phyloP scores from a whole-genome alignment of 2,888 invertebrate species.

The Apocheima hispidaria region DNA sequence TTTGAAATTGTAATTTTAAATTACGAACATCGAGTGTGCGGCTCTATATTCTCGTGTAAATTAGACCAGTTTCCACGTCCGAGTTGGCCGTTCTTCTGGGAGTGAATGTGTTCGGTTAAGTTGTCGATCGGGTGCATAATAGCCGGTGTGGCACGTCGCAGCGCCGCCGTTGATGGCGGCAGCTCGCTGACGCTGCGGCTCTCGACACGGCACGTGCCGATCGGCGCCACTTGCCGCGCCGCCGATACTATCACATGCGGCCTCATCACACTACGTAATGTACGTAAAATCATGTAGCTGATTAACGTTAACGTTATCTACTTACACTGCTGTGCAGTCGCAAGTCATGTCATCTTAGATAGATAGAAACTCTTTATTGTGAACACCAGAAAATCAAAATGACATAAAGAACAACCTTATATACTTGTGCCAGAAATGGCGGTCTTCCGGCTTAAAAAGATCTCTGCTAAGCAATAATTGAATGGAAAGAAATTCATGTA shows the following conservation, averaged over 20 bases:
- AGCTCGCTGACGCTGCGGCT: conserved; percentile 69
- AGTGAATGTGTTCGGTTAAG: conserved; percentile 59
- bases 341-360: too few species aligned
- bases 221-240: conserved; percentile 67
- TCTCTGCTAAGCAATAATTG: too few species aligned
- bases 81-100: background rate
- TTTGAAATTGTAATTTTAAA: background rate
- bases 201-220: conserved; percentile 82
- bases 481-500: too few species aligned
- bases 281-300: conserved; percentile 15
- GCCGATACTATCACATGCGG: conserved; percentile 68
- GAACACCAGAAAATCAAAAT: too few species aligned
- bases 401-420: too few species aligned
- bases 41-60: too few species aligned
- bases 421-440: too few species aligned
- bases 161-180: conserved; percentile 57
- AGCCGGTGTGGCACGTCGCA: conserved; percentile 69
- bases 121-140: conserved; percentile 75
- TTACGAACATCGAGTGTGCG: too few species aligned
- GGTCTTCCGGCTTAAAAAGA: too few species aligned
- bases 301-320: conserved; percentile 24
- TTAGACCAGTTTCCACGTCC: background rate
- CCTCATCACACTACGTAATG: conserved; percentile 29
- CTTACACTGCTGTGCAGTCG: background rate
- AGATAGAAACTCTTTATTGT: too few species aligned